phyloP scores from a whole-genome alignment of 2,113 vertebrate genomes.

The Rhodinocichla rosea region DNA sequence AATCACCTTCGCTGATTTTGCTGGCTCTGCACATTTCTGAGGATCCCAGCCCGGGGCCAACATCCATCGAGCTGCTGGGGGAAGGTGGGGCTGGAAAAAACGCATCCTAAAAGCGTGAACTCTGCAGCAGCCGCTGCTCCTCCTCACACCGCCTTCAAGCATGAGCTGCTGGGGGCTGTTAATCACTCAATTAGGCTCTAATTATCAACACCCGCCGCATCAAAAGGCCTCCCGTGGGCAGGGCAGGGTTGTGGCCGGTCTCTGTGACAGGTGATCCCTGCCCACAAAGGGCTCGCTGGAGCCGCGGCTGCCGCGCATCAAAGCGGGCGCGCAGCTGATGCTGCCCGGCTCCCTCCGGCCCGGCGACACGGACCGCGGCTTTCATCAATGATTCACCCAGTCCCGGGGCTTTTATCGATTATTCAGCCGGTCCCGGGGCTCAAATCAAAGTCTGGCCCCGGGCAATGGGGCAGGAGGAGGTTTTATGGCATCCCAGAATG shows the following conservation, averaged over 20 bases:
- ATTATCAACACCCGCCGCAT: slow-evolving; percentile 70
- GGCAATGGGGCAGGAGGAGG: neutral
- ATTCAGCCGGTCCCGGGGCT: neutral
- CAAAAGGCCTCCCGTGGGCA: slow-evolving; percentile 66
- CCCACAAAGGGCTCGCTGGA: slow-evolving; percentile 25
- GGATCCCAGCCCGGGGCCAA: neutral
- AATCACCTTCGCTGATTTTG: neutral
- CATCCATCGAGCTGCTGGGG: neutral
- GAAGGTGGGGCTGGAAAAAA: slow-evolving; percentile 33
- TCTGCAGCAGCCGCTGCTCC: neutral
- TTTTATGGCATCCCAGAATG: neutral
- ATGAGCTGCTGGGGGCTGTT: slow-evolving; percentile 44
- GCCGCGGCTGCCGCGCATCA: neutral
- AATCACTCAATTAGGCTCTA: slow-evolving; percentile 81
- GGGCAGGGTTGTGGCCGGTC: slow-evolving; percentile 53
- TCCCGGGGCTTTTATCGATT: accelerated
- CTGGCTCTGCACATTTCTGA: neutral
- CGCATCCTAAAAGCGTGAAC: neutral
- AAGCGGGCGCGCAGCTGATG: neutral
- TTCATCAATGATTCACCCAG: neutral
- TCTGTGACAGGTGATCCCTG: slow-evolving; percentile 64
- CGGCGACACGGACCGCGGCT: neutral
- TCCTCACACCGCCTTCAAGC: slow-evolving; percentile 28
- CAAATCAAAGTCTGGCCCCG: slow-evolving; percentile 32
- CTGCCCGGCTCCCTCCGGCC: neutral